Percentiles rank a stretch among this genome's conserved stretches.
Conservation (phyloP, 2,888 invertebrate genomes). For the Augochlorella aurata region DNA sequence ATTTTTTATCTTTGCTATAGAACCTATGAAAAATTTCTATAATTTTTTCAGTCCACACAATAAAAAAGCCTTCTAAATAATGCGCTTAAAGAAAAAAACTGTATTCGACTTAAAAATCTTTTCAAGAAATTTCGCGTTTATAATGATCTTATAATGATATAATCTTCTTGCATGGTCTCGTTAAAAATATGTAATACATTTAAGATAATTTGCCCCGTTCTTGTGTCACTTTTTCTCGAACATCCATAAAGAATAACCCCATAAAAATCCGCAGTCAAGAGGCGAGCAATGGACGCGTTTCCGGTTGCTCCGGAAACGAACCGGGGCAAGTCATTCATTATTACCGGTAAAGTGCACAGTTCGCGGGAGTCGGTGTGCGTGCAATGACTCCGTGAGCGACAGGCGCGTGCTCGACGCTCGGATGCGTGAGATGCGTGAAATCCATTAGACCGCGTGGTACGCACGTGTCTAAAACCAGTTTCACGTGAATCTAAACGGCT, state of each 20-base stretch:
- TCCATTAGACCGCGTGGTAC: constrained; percentile 67
- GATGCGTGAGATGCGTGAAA: constrained; percentile 64
- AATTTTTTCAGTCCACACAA: neutral
- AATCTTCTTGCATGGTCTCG: too few relatives aligned
- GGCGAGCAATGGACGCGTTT: neutral
- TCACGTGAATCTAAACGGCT: constrained; percentile 57
- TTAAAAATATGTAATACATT: neutral
- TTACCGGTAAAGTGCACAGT: constrained; percentile 34
- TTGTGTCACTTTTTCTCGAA: neutral
- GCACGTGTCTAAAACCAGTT: constrained; percentile 73
- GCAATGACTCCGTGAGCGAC: constrained; percentile 24
- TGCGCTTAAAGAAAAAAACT: neutral
- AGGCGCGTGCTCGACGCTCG: constrained; percentile 59
- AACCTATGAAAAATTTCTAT: too few relatives aligned
- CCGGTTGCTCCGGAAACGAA: constrained; percentile 36
- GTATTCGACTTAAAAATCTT: too few relatives aligned
- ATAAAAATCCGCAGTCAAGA: neutral
- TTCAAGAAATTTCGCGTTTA: too few relatives aligned
- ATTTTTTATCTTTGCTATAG: neutral
- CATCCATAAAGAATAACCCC: neutral
- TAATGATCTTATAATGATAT: too few relatives aligned
- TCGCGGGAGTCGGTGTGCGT: neutral
- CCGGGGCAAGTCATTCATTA: constrained; percentile 38
- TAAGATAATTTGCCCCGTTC: neutral
- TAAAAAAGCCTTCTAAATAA: neutral